phyloP scores from a whole-genome alignment of 2,888 invertebrate species.

The Hydrotaea cyrtoneurina region DNA sequence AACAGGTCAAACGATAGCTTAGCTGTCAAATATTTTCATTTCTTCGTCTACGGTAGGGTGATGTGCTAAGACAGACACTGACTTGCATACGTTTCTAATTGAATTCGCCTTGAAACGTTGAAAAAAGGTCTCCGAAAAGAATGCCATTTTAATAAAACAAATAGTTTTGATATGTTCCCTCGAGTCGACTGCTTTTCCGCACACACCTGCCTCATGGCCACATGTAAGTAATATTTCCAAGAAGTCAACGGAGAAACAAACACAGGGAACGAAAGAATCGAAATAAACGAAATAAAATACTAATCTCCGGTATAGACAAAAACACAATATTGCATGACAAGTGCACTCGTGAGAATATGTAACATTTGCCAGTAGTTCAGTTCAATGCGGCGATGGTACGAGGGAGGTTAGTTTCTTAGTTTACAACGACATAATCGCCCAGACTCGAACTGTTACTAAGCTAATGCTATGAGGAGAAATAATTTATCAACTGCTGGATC shows the following conservation, averaged over 20 bases:
- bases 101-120: neutral
- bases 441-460: too few relatives aligned
- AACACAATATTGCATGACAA: slow-evolving; percentile 60
- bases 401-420: too few relatives aligned
- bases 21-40: slow-evolving; percentile 30
- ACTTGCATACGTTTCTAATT: slow-evolving; percentile 17
- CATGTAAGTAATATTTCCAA: slow-evolving; percentile 1
- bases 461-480: too few relatives aligned
- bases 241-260: neutral
- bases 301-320: slow-evolving; percentile 36
- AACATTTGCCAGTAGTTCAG: too few relatives aligned
- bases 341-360: slow-evolving; percentile 54
- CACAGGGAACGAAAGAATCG: neutral
- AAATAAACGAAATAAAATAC: slow-evolving; percentile 18
- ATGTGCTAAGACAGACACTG: neutral
- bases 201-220: neutral
- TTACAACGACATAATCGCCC: too few relatives aligned
- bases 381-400: too few relatives aligned
- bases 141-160: slow-evolving; percentile 36
- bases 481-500: too few relatives aligned
- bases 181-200: neutral
- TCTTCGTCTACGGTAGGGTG: neutral
- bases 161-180: slow-evolving; percentile 14
- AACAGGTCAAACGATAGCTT: slow-evolving; percentile 31
- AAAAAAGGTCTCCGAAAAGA: slow-evolving; percentile 8